phyloP scores from a whole-genome alignment of 2,113 vertebrate genomes.

The Suncus etruscus region DNA sequence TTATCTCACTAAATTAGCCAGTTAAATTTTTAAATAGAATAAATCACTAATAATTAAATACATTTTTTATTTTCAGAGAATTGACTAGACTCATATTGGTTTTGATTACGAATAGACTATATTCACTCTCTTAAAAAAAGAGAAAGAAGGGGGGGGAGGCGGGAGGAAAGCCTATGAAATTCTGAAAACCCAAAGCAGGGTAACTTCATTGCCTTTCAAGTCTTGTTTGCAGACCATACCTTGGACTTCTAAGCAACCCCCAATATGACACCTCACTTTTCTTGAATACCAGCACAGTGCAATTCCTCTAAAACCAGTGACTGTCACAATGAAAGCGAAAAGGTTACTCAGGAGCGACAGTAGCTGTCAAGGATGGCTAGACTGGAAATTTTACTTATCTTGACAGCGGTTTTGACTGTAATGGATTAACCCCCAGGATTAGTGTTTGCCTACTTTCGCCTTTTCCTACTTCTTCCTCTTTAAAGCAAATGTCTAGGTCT shows the following conservation, averaged over 20 bases:
- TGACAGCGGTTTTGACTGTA: slow-evolving; percentile 80
- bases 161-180: not conserved
- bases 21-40: slow-evolving; percentile 25
- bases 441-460: slow-evolving; percentile 62
- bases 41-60: slow-evolving; percentile 15
- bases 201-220: slow-evolving; percentile 24
- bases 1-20: slow-evolving; percentile 24
- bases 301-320: slow-evolving; percentile 79
- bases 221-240: slow-evolving; percentile 50
- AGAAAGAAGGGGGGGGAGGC: not conserved
- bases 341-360: slow-evolving; percentile 72
- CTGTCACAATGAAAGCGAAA: slow-evolving; percentile 78
- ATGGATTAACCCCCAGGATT: slow-evolving; percentile 76
- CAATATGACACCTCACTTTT: slow-evolving; percentile 69
- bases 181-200: slow-evolving; percentile 37
- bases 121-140: not conserved
- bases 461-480: slow-evolving; percentile 53
- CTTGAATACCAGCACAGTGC: slow-evolving; percentile 78
- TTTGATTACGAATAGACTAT: not conserved
- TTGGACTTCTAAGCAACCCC: slow-evolving; percentile 48
- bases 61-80: not conserved
- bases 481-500: slow-evolving; percentile 59
- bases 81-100: not conserved
- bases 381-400: slow-evolving; percentile 79
- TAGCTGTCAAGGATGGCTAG: slow-evolving; percentile 81